Evolutionary conservation across 2,113 vertebrate genomes (phyloP).

Genomic region (Ceratotherium simum): DNA sequence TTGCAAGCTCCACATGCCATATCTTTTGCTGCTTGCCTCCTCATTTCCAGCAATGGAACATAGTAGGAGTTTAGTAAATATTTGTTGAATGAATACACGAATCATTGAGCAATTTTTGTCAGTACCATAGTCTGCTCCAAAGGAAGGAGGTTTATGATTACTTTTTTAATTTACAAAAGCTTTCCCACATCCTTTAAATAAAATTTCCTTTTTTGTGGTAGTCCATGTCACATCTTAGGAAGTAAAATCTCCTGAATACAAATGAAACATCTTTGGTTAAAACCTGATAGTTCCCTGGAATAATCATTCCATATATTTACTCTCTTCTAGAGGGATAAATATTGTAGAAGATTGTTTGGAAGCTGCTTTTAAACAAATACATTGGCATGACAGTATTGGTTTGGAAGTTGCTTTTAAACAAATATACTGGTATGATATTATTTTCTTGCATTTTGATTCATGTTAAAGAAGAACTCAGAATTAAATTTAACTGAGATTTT

Average conservation of each 20-base stretch:
- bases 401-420: not conserved
- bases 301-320: not conserved
- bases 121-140: not conserved
- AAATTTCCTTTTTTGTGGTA: not conserved
- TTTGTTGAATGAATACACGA: not conserved
- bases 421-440: not conserved
- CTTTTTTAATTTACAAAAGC: not conserved
- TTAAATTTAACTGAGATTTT: not conserved
- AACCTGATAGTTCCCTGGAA: not conserved
- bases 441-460: constrained; percentile 11
- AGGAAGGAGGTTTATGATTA: not conserved
- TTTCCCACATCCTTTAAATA: not conserved
- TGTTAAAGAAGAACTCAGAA: not conserved
- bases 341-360: not conserved
- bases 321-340: not conserved
- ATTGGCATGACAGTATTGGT: not conserved
- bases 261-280: not conserved
- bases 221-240: not conserved
- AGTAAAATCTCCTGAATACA: not conserved
- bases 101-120: not conserved
- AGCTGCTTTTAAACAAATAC: not conserved
- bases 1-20: not conserved
- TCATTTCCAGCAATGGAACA: not conserved
- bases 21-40: not conserved
- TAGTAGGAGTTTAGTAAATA: not conserved